phyloP scores from a whole-genome alignment of 2,888 invertebrate genomes.

The Anorthoa munda region DNA sequence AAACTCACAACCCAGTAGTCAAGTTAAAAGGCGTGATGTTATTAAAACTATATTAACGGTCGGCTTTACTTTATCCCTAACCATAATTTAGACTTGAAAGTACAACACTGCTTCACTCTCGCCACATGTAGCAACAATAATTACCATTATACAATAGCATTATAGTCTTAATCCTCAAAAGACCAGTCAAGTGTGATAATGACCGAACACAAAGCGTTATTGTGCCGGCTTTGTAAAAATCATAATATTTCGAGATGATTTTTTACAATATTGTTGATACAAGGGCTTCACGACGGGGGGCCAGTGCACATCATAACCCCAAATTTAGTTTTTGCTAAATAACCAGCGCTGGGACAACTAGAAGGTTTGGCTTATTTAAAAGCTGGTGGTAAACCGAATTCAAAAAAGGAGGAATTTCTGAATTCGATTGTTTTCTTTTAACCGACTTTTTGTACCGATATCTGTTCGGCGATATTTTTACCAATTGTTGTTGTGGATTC shows the following conservation, averaged over 20 bases:
- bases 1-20: too few relatives aligned
- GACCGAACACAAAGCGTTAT: slow-evolving; percentile 48
- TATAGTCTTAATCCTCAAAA: slow-evolving; percentile 52
- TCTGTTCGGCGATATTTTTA: too few relatives aligned
- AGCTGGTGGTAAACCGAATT: too few relatives aligned
- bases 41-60: background rate
- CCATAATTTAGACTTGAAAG: slow-evolving; percentile 1
- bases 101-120: background rate
- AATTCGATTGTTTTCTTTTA: too few relatives aligned
- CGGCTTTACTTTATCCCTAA: background rate
- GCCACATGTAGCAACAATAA: slow-evolving; percentile 54
- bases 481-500: too few relatives aligned
- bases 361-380: too few relatives aligned
- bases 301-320: slow-evolving; percentile 2
- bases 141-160: slow-evolving; percentile 49
- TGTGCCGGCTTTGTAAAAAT: slow-evolving; percentile 51
- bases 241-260: slow-evolving; percentile 53
- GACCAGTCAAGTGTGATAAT: slow-evolving; percentile 57
- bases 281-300: slow-evolving; percentile 45
- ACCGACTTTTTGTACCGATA: too few relatives aligned
- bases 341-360: too few relatives aligned
- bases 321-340: background rate
- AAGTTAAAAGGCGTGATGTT: background rate
- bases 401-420: too few relatives aligned
- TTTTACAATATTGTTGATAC: slow-evolving; percentile 45